Conservation (phyloP, 2,888 invertebrate species). For the Epinotia nisella region DNA sequence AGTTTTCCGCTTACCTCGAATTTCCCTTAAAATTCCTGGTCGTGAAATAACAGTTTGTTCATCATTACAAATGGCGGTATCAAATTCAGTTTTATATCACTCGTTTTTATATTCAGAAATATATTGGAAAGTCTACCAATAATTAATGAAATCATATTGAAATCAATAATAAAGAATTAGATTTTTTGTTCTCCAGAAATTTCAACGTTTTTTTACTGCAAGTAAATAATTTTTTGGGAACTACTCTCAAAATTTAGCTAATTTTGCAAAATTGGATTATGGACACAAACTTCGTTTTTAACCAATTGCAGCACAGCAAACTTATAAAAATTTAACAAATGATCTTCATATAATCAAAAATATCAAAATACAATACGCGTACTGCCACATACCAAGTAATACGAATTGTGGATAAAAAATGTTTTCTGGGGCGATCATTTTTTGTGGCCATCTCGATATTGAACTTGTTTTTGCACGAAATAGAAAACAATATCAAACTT, state of each 20-base stretch:
- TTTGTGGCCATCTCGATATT: constrained; percentile 10
- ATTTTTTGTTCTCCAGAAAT: too few relatives aligned
- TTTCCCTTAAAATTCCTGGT: constrained; percentile 17
- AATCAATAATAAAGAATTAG: too few relatives aligned
- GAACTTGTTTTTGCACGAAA: constrained; percentile 7
- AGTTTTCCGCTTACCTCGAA: constrained; percentile 28
- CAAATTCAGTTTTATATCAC: neutral
- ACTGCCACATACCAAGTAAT: neutral
- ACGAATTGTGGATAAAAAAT: neutral
- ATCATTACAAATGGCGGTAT: neutral
- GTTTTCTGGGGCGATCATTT: neutral
- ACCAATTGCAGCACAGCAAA: neutral
- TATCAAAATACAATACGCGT: too few relatives aligned
- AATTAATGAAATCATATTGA: too few relatives aligned
- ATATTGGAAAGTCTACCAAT: too few relatives aligned
- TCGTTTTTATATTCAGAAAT: too few relatives aligned
- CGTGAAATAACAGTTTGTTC: constrained; percentile 6
- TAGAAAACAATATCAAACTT: constrained; percentile 26
- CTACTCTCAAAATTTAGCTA: too few relatives aligned
- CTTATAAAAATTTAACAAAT: neutral
- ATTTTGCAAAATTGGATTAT: too few relatives aligned
- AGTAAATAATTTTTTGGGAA: too few relatives aligned
- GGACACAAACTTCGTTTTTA: too few relatives aligned
- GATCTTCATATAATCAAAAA: neutral
- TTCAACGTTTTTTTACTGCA: too few relatives aligned